Percentiles rank a stretch among this genome's conserved stretches.
Evolutionary conservation across 35 echinoderm and acorn worm genomes (phyloP).

Genomic region (Lytechinus variegatus): DNA sequence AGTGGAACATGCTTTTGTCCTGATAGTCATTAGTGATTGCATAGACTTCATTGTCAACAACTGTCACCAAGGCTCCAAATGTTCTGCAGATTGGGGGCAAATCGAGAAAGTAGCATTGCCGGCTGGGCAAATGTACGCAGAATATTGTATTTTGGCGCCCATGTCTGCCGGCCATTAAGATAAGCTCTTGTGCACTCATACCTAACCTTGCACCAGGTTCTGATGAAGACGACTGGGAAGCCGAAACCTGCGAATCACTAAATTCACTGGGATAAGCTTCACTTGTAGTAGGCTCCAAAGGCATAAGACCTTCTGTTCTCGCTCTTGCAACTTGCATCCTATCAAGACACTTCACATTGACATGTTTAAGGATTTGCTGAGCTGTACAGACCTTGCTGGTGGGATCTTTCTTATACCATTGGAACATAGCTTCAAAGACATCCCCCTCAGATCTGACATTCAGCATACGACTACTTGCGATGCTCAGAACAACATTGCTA

Average conservation of each 20-base stretch:
- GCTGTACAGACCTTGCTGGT: background rate
- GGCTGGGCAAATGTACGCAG: slow-evolving; percentile 50
- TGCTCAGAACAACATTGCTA: slow-evolving; percentile 34
- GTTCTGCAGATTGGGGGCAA: slow-evolving; percentile 61
- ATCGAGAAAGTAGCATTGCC: slow-evolving; percentile 44
- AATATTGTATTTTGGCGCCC: slow-evolving; percentile 56
- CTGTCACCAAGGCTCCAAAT: slow-evolving; percentile 63
- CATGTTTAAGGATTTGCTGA: slow-evolving; percentile 13
- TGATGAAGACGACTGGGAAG: background rate
- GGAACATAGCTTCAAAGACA: slow-evolving; percentile 54
- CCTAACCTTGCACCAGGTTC: slow-evolving; percentile 45
- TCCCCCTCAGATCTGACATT: slow-evolving; percentile 58
- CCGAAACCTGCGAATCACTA: background rate
- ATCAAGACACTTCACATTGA: slow-evolving; percentile 24
- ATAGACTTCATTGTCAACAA: slow-evolving; percentile 76
- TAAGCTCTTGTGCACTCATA: slow-evolving; percentile 59
- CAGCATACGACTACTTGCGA: slow-evolving; percentile 51
- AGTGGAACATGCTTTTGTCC: slow-evolving; percentile 72
- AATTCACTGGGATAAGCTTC: background rate
- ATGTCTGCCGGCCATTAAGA: slow-evolving; percentile 56
- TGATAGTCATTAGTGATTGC: slow-evolving; percentile 66
- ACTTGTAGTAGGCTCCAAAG: background rate
- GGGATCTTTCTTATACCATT: slow-evolving; percentile 51
- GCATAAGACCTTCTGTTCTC: slow-evolving; percentile 11
- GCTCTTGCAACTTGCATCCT: background rate